Evolutionary conservation across 2,113 vertebrate genomes (phyloP).

Genomic region (Cyrtonyx montezumae): DNA sequence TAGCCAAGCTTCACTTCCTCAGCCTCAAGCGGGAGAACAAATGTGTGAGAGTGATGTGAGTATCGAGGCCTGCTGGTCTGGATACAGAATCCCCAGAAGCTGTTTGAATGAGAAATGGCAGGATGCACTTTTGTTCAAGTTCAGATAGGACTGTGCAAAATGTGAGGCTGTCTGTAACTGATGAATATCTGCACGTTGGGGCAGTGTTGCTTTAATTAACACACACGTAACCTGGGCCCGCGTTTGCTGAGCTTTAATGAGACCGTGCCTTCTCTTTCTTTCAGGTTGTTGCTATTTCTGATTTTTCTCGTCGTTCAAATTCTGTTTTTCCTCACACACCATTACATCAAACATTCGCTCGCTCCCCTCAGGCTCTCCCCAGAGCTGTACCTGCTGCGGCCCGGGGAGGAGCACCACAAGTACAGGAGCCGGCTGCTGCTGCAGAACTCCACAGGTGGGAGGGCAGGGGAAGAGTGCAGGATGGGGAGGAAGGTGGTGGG

Average conservation of each 20-base stretch:
- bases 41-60: slow-evolving; percentile 82
- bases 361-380: slow-evolving; percentile 86
- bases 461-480: background rate
- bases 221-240: background rate
- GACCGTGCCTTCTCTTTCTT: slow-evolving; percentile 19
- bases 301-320: slow-evolving; percentile 88
- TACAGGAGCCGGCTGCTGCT: slow-evolving; percentile 90
- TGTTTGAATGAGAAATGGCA: accelerated
- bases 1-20: slow-evolving; percentile 91
- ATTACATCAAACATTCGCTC: slow-evolving; percentile 88
- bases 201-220: background rate
- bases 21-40: slow-evolving; percentile 89
- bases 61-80: background rate
- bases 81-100: accelerated
- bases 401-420: slow-evolving; percentile 79
- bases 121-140: background rate
- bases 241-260: background rate
- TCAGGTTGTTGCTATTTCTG: slow-evolving; percentile 89
- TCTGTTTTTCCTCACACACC: slow-evolving; percentile 87
- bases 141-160: accelerated
- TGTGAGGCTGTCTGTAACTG: background rate
- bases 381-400: slow-evolving; percentile 88
- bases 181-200: background rate
- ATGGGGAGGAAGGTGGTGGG: background rate
- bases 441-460: slow-evolving; percentile 91